These are phyloP conservation scores for Ginglymostoma cirratum DNA, from an alignment of 2,113 vertebrate genomes.

Conservation along the genomic window DNA sequence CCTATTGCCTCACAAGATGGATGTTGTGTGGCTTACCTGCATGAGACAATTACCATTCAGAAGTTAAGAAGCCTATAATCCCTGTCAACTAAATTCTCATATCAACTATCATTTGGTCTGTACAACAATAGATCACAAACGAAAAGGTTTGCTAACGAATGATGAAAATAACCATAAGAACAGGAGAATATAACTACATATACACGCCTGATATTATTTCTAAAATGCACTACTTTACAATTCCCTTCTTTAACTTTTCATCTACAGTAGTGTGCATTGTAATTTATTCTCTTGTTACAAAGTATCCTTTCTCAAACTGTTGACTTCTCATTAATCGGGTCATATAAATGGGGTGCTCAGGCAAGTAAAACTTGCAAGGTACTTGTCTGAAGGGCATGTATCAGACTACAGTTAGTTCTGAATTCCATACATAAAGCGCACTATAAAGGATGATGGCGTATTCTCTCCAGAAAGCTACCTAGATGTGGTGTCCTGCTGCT, in stretches of 20 bases:
- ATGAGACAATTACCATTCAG: background rate
- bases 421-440: background rate
- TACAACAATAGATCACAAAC: background rate
- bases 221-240: background rate
- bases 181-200: background rate
- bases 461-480: background rate
- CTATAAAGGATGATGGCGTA: background rate
- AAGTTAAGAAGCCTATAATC: background rate
- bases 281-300: background rate
- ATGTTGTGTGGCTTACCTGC: background rate
- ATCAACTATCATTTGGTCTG: background rate
- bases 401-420: background rate
- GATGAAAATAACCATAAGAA: background rate
- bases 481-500: background rate
- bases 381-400: slow-evolving; percentile 25
- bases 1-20: too few relatives aligned
- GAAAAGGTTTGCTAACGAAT: background rate
- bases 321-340: slow-evolving; percentile 20
- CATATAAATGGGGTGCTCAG: background rate
- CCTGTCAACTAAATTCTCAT: background rate
- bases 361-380: background rate
- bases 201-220: background rate
- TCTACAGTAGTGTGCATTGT: background rate
- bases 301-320: background rate
- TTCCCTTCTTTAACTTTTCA: background rate